phyloP scores from a whole-genome alignment of 2,797 vertebrate genomes.

The Catostomus latipinnis region DNA sequence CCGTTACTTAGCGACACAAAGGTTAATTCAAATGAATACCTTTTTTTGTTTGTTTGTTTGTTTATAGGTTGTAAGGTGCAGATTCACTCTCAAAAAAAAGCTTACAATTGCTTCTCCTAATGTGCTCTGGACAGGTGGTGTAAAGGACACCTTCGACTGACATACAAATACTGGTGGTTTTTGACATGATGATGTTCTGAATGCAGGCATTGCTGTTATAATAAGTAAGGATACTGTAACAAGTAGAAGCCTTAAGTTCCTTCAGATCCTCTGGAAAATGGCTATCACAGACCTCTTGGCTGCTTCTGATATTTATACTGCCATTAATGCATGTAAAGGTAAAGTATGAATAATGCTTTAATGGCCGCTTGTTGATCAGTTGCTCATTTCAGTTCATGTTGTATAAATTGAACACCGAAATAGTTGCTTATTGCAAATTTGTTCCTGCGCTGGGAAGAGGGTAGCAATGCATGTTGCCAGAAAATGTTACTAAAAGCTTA shows the following conservation, averaged over 20 bases:
- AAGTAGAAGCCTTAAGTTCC: slow-evolving; percentile 41
- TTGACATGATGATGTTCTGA: slow-evolving; percentile 63
- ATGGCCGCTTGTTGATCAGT: neutral
- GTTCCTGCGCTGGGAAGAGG: neutral
- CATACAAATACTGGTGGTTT: slow-evolving; percentile 71
- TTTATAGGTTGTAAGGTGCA: too few relatives aligned
- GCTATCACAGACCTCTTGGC: slow-evolving; percentile 86
- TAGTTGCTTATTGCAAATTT: neutral
- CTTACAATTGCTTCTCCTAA: neutral
- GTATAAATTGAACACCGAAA: neutral
- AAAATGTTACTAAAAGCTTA: neutral
- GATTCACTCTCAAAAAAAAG: too few relatives aligned
- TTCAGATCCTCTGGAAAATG: slow-evolving; percentile 71
- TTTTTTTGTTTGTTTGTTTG: too few relatives aligned
- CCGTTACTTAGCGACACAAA: too few relatives aligned
- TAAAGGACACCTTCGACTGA: slow-evolving; percentile 68
- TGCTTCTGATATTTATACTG: slow-evolving; percentile 84
- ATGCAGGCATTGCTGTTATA: slow-evolving; percentile 58
- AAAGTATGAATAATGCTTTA: slow-evolving; percentile 45
- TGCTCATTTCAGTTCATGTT: neutral
- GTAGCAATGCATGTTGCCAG: neutral
- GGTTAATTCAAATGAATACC: too few relatives aligned
- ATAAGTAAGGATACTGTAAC: neutral
- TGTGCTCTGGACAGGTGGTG: slow-evolving; percentile 42
- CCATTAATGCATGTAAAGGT: slow-evolving; percentile 92